Evolutionary conservation across 1,140 invertebrate species (phyloP).

Genomic region (Dendrolimus punctatus): DNA sequence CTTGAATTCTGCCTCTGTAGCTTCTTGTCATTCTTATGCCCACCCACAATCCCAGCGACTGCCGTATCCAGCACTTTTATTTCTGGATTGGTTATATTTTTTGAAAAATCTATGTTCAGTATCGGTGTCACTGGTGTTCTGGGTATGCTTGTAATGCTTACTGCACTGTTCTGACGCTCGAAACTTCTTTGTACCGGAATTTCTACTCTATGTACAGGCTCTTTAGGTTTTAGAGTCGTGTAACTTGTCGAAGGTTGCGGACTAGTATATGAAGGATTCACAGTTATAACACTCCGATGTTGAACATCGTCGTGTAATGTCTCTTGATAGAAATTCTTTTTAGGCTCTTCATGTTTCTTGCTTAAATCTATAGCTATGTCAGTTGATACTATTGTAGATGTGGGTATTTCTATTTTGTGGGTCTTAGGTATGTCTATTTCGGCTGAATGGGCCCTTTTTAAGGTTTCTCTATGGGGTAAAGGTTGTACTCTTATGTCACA

Average conservation of each 20-base stretch:
- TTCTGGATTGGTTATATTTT: constrained; percentile 48
- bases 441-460: constrained; percentile 23
- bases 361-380: constrained; percentile 49
- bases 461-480: constrained; percentile 11
- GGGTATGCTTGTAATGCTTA: constrained; percentile 14
- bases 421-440: constrained; percentile 30
- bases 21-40: constrained; percentile 25
- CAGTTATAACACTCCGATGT: constrained; percentile 48
- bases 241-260: constrained; percentile 56
- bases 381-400: constrained; percentile 21
- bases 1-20: constrained; percentile 48
- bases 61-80: constrained; percentile 52
- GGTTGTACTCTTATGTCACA: constrained; percentile 38
- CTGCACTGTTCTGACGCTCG: constrained; percentile 10
- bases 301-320: constrained; percentile 41
- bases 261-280: constrained; percentile 49
- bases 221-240: constrained; percentile 26
- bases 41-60: constrained; percentile 29
- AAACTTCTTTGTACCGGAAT: constrained; percentile 35
- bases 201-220: constrained; percentile 24
- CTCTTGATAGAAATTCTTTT: constrained; percentile 59
- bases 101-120: constrained; percentile 60
- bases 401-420: constrained; percentile 25
- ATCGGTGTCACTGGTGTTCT: constrained; percentile 37
- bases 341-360: constrained; percentile 39